Conservation (phyloP, 2,113 vertebrate species). For the Urocynchramus pylzowi region DNA sequence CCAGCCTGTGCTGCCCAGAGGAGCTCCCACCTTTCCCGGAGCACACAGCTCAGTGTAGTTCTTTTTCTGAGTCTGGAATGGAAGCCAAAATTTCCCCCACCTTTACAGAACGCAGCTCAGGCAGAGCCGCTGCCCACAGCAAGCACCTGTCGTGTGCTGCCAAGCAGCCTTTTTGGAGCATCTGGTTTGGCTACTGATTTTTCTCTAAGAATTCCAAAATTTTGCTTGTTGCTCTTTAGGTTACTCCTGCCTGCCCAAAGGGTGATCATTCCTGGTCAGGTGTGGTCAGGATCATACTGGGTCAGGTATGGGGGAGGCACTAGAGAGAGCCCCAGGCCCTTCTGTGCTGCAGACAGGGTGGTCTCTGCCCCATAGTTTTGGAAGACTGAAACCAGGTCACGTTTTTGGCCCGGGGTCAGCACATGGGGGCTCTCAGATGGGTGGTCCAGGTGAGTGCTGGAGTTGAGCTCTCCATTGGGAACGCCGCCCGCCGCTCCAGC, state of each 20-base stretch:
- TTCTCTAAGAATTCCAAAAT: not conserved
- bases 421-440: rapidly evolving
- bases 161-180: not conserved
- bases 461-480: rapidly evolving
- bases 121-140: not conserved
- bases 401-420: rapidly evolving
- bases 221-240: not conserved
- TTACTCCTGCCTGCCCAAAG: not conserved
- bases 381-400: not conserved
- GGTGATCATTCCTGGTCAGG: not conserved
- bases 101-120: rapidly evolving
- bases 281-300: not conserved
- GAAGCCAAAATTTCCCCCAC: not conserved
- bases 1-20: not conserved
- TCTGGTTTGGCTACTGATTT: not conserved
- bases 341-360: not conserved
- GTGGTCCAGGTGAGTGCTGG: not conserved
- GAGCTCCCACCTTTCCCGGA: not conserved
- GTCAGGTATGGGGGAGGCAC: not conserved
- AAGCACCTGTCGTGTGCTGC: rapidly evolving
- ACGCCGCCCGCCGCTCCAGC: rapidly evolving
- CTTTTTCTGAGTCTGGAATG: not conserved
- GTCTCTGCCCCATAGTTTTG: rapidly evolving
- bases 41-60: not conserved
- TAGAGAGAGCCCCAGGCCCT: not conserved